These are phyloP conservation scores for Actinia tenebrosa DNA, from an alignment of 64 coral and sea anemone genomes.

Conservation along the genomic window DNA sequence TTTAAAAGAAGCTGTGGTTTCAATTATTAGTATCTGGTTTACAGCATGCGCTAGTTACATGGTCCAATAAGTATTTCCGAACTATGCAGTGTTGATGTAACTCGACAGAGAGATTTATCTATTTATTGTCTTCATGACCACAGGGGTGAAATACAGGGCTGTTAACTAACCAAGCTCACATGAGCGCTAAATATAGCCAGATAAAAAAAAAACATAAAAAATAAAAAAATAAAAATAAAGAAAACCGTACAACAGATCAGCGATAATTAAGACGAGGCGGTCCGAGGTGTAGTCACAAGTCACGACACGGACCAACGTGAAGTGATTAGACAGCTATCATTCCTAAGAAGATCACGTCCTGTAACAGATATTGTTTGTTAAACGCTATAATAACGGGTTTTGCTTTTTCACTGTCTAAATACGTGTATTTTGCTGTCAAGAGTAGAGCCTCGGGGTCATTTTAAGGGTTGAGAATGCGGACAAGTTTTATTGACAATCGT, in stretches of 20 bases:
- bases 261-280: not conserved
- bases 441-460: not conserved
- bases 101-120: not conserved
- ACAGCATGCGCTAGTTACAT: not conserved
- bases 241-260: not conserved
- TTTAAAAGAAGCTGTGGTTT: not conserved
- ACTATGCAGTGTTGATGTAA: not conserved
- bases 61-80: not conserved
- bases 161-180: not conserved
- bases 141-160: not conserved
- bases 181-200: not conserved
- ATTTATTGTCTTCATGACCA: not conserved
- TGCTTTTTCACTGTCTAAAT: not conserved
- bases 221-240: no score
- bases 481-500: not conserved
- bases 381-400: not conserved
- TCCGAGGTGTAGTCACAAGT: not conserved
- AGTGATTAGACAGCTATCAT: not conserved
- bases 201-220: not conserved
- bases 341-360: slow-evolving; percentile 2
- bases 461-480: not conserved
- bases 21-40: not conserved
- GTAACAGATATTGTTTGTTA: not conserved
- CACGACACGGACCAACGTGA: not conserved
- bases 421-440: not conserved